A percentile compares a stretch with the other conserved stretches of the same genome.
Evolutionary conservation across 2,113 vertebrate genomes (phyloP).

Genomic region (Hiodon tergisus): DNA sequence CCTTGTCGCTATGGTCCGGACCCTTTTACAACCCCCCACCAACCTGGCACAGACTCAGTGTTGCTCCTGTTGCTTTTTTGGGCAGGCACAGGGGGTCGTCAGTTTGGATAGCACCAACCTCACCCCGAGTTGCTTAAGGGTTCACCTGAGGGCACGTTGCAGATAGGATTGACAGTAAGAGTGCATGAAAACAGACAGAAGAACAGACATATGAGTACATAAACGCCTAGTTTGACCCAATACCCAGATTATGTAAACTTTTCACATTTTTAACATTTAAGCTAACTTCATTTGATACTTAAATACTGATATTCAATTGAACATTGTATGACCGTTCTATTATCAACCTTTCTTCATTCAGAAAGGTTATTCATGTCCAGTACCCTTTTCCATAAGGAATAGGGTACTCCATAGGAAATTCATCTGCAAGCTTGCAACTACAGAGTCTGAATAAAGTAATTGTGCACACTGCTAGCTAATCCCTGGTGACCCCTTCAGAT

Average conservation of each 20-base stretch:
- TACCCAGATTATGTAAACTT: too few species aligned
- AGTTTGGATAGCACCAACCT: neutral
- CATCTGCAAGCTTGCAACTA: neutral
- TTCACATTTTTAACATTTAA: too few species aligned
- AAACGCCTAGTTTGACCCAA: too few species aligned
- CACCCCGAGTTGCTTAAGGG: neutral
- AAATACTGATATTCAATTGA: too few species aligned
- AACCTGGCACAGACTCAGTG: neutral
- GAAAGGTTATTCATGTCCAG: too few species aligned
- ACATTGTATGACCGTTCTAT: too few species aligned
- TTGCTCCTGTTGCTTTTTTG: slow-evolving; percentile 5
- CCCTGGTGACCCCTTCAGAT: neutral
- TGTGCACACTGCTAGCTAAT: neutral
- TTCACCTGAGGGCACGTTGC: neutral
- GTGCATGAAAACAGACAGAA: too few species aligned
- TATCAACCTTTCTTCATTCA: too few species aligned
- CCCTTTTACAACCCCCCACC: neutral
- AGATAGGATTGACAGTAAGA: neutral
- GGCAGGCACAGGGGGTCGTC: slow-evolving; percentile 7
- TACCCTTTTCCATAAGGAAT: neutral
- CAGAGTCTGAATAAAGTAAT: slow-evolving; percentile 3
- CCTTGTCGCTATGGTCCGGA: neutral
- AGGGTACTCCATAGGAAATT: neutral
- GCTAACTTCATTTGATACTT: too few species aligned
- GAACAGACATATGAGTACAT: too few species aligned